Evolutionary conservation across 2,888 invertebrate species (phyloP).

Genomic region (Drosophila meridionalis): DNA sequence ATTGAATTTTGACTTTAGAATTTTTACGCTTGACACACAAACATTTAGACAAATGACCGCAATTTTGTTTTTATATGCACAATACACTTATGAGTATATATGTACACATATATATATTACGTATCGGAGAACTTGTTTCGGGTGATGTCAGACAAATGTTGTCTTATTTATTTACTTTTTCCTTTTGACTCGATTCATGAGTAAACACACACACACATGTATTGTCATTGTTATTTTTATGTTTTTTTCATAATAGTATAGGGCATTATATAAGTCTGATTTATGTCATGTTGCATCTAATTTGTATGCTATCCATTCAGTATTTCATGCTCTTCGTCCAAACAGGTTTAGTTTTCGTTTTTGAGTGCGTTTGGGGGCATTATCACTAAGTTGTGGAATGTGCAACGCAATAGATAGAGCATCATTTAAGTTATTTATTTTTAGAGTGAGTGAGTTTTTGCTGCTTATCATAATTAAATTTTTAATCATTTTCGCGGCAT

Average conservation of each 20-base stretch:
- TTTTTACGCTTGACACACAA: constrained; percentile 58
- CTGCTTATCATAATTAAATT: neutral
- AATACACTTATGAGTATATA: constrained; percentile 13
- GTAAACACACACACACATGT: neutral
- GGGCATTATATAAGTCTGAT: constrained; percentile 43
- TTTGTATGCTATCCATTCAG: constrained; percentile 30
- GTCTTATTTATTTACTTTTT: constrained; percentile 43
- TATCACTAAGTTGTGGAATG: neutral
- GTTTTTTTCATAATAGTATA: constrained; percentile 19
- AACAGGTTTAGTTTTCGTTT: constrained; percentile 14
- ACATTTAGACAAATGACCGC: constrained; percentile 31
- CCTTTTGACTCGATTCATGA: constrained; percentile 8
- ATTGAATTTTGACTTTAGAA: constrained; percentile 45
- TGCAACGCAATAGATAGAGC: constrained; percentile 2
- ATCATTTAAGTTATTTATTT: neutral
- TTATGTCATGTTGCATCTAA: constrained; percentile 24
- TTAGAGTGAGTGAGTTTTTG: neutral
- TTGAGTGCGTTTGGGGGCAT: constrained; percentile 3
- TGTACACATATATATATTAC: neutral
- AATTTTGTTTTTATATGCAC: constrained; percentile 24
- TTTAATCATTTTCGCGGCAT: constrained; percentile 2
- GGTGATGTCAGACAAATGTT: constrained; percentile 70
- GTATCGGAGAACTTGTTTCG: constrained; percentile 54
- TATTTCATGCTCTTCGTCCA: constrained; percentile 4
- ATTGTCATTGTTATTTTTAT: constrained; percentile 13